Evolutionary conservation across 1,140 invertebrate species (phyloP).

Genomic region (Cryptotermes secundus): DNA sequence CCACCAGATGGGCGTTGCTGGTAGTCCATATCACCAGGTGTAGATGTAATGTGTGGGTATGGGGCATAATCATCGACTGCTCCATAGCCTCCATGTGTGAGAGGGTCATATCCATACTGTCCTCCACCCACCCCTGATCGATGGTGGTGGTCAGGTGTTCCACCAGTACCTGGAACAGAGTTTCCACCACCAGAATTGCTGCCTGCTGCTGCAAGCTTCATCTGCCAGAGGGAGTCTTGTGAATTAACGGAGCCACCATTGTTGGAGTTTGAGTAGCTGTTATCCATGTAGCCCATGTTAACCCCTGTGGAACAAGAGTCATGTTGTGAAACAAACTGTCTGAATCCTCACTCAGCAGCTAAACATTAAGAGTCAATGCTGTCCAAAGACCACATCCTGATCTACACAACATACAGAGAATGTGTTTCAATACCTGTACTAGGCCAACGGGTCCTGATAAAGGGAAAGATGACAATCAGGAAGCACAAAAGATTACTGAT

Average conservation of each 20-base stretch:
- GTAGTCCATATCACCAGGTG: slow-evolving; percentile 61
- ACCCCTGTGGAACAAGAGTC: slow-evolving; percentile 57
- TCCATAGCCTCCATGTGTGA: slow-evolving; percentile 76
- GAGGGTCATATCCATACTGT: slow-evolving; percentile 68
- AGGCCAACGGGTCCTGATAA: not conserved
- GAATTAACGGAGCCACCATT: slow-evolving; percentile 91
- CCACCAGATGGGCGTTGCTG: slow-evolving; percentile 48
- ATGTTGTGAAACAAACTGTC: too few relatives aligned
- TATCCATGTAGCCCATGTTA: slow-evolving; percentile 86
- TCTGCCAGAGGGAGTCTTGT: slow-evolving; percentile 92
- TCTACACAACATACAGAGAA: too few relatives aligned
- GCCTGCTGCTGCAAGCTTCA: slow-evolving; percentile 76
- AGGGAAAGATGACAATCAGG: not conserved
- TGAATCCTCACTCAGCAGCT: too few relatives aligned
- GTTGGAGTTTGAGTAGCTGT: slow-evolving; percentile 89
- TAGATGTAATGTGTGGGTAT: slow-evolving; percentile 68
- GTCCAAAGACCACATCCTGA: too few relatives aligned
- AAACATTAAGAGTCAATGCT: too few relatives aligned
- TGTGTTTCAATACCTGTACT: not conserved
- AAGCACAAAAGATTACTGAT: too few relatives aligned
- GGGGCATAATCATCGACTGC: slow-evolving; percentile 82
- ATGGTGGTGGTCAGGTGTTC: slow-evolving; percentile 45
- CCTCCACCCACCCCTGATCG: slow-evolving; percentile 50
- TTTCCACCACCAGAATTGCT: slow-evolving; percentile 45
- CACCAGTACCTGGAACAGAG: slow-evolving; percentile 41